Conservation (phyloP, 2,888 invertebrate species). For the Sepiola atlantica region DNA sequence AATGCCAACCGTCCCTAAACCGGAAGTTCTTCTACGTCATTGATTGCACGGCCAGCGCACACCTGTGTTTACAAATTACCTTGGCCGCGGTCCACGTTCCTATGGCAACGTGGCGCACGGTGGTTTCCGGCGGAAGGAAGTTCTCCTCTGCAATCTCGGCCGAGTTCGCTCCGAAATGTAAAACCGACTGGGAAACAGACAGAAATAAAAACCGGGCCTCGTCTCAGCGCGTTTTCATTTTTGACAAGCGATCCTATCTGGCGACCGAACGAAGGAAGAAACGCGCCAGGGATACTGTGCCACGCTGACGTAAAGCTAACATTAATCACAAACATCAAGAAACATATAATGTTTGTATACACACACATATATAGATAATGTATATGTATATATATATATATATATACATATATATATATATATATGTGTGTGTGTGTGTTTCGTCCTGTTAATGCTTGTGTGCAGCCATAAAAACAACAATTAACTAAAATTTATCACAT, state of each 20-base stretch:
- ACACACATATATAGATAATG: too few species aligned
- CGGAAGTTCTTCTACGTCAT: neutral
- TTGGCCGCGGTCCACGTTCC: constrained; percentile 16
- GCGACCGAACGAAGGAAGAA: neutral
- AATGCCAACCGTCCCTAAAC: neutral
- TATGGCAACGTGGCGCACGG: neutral
- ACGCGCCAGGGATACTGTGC: neutral
- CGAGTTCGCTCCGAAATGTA: constrained; percentile 11
- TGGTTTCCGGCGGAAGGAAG: neutral
- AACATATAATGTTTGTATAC: neutral
- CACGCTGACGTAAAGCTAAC: neutral
- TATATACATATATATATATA: too few species aligned
- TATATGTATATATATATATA: too few species aligned
- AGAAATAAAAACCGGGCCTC: neutral
- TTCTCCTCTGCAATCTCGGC: constrained; percentile 3
- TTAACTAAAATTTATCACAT: too few species aligned
- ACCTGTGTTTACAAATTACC: constrained; percentile 10
- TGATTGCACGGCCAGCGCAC: neutral
- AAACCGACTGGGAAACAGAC: neutral
- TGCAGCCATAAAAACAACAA: too few species aligned
- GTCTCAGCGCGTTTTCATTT: neutral
- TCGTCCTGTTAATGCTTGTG: too few species aligned
- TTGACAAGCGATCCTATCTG: neutral
- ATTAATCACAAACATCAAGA: neutral
- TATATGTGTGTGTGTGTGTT: too few species aligned